Base-by-base conservation (phyloP, 1,140 invertebrate species). In the Cepaea nemoralis region DNA sequence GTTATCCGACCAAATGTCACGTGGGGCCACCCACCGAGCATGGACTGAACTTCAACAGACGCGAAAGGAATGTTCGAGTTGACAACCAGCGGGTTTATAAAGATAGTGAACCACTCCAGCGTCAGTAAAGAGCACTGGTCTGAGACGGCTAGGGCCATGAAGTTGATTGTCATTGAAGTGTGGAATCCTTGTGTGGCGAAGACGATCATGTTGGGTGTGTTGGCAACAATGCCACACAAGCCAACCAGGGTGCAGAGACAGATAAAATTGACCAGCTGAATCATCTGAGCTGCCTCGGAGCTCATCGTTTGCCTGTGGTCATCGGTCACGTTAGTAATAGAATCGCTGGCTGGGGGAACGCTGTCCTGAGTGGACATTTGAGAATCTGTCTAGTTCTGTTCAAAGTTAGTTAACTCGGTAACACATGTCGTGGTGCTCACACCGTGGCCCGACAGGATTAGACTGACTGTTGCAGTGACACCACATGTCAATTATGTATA, bases 1-100 rank as follows among this genome's bases (percentile, higher is more conserved):
- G 59, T 77, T 12, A 77, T 77, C 3, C 75, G 31, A 63, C 45
- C 37, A n/a, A 77, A 77, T 6, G 45, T 48, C 19, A 45, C 24
- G 33, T 66, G 48, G 22, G 75, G 75, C 31, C 45, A 55, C 2
- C 75, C 75, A 33, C 40, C 48, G 5, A 24, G 5, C 33, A 77
- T 33, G n/a, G 45, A 63, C 22, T 27, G n/a, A 0, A 80, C 31
- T 22, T 80, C 45, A 24, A 45, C 14, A 5, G 71, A 22, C 14
- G 33, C 42, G 19, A 71, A 37, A 8, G 63, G 33, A 37, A 55
- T 6, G 0, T 27, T 63, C n/a, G 59, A 63, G 3, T 71, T 27
- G 1, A n/a, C 10, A 37, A 71, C 1, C 1, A 39, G 31, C 6
- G 75, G 75, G 75, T 77, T 77, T 19, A 63, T 24, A 39, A 14